Percentiles rank a stretch among this genome's conserved stretches.
Conservation (phyloP, 2,797 vertebrate genomes). For the Gobionotothen gibberifrons region DNA sequence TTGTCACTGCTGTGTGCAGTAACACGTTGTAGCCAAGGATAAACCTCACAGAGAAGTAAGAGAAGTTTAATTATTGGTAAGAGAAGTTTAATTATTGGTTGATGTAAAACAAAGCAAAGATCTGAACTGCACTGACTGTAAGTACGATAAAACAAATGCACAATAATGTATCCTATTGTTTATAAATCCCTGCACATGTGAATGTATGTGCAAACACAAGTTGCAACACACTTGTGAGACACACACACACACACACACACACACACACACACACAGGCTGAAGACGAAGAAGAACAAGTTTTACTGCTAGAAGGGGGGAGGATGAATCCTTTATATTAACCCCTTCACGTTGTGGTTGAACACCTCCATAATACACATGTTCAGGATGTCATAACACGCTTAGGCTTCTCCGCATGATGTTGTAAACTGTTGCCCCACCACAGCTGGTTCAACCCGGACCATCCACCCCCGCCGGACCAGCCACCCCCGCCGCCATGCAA, state of each 20-base stretch:
- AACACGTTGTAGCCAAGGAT: background rate
- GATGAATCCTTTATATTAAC: constrained; percentile 80
- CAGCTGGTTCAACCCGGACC: constrained; percentile 51
- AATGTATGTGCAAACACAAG: constrained; percentile 50
- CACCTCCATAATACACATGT: constrained; percentile 29
- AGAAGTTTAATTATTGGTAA: background rate
- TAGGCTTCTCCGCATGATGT: constrained; percentile 14
- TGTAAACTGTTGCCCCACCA: constrained; percentile 44
- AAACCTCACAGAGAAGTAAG: constrained; percentile 14
- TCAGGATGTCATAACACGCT: constrained; percentile 24
- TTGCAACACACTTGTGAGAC: constrained; percentile 72
- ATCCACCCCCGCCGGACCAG: constrained; percentile 22
- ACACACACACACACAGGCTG: constrained; percentile 55
- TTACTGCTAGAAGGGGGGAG: constrained; percentile 81
- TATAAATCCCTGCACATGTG: constrained; percentile 55
- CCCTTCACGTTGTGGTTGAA: constrained; percentile 65
- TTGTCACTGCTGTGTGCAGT: background rate
- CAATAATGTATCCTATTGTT: constrained; percentile 33
- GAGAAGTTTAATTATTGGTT: background rate
- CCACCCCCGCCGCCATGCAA: constrained; percentile 17
- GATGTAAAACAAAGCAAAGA: constrained; percentile 20
- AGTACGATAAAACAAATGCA: constrained; percentile 23
- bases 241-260: constrained; percentile 51
- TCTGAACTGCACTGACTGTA: background rate
- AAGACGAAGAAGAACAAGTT: constrained; percentile 85